Evolutionary conservation across 2,888 invertebrate species (phyloP).

Genomic region (Synergus umbraculus): DNA sequence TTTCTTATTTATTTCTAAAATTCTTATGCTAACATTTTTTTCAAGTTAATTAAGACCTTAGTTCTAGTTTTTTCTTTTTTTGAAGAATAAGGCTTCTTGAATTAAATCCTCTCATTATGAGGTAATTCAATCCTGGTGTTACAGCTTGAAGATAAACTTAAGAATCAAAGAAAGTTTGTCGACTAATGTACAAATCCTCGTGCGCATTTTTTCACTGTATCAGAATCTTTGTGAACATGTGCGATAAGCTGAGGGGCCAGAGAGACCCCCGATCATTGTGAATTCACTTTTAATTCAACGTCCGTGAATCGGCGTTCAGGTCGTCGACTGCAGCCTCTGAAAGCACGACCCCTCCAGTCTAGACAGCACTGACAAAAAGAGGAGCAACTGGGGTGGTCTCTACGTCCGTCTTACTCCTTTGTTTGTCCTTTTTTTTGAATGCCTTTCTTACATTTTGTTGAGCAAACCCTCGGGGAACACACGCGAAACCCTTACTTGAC

Average conservation of each 20-base stretch:
- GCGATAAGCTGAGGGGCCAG: neutral
- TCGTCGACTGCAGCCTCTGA: constrained; percentile 39
- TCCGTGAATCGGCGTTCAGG: constrained; percentile 33
- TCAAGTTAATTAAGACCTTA: neutral
- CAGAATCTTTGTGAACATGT: constrained; percentile 18
- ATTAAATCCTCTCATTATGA: neutral
- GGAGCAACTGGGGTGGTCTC: constrained; percentile 13
- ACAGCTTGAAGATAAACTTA: neutral
- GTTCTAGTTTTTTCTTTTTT: neutral
- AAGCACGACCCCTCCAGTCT: constrained; percentile 38
- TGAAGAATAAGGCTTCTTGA: neutral
- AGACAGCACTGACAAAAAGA: constrained; percentile 35
- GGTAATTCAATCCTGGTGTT: constrained; percentile 7
- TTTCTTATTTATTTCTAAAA: neutral
- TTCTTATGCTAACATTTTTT: neutral
- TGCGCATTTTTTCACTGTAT: constrained; percentile 23
- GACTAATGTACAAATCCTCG: constrained; percentile 1
- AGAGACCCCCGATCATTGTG: neutral
- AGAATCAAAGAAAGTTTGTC: constrained; percentile 8
- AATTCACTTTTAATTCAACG: constrained; percentile 31
- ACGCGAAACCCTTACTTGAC: constrained; percentile 2
- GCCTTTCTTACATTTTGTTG: constrained; percentile 16
- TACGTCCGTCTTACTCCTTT: constrained; percentile 10
- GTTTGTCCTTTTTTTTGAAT: constrained; percentile 19
- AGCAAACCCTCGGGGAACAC: neutral